Base-by-base conservation (phyloP, 1,140 invertebrate species). In the Nylanderia fulva region DNA sequence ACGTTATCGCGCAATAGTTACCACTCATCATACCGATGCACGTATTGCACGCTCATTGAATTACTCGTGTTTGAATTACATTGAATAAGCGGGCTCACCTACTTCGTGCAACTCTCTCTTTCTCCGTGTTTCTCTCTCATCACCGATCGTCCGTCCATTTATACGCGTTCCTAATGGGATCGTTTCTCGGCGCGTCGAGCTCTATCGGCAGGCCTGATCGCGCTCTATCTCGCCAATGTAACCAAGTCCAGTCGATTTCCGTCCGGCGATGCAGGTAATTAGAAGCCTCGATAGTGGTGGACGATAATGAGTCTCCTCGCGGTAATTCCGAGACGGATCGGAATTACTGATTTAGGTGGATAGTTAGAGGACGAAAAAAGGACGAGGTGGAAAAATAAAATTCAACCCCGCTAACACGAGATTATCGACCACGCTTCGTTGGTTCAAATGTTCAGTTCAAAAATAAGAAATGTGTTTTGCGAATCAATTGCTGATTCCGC, bases 61-160 rank as follows among this genome's bases (percentile, higher is more conserved):
- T 72, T 72, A 72, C 29, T 72, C 21, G 48, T 72, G 69, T 72
- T 72, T 72, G 69, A 74, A 58, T 74, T 56, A 58, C 29, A 54
- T 36, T 74, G 36, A 74, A 74, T 72, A 56, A 72, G n/a, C 52
- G 33, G 36, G 52, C 52, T 72, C 69, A 36, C 27, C 39, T 15
- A 15, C 21, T 39, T 18, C 66, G 15, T 9, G 13, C 18, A 13
- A 18, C 33, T 27, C 58, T 48, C 5, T 15, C 45, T 18, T 13
- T 48, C 45, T 18, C 13, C 13, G 3, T 18, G 13, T 48, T 18
- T 48, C 45, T 48, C 45, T 64, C 63, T 39, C 63, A 64, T 64
- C 8, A 7, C 33, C 15, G 33, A 21, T 64, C 61, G 21, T 13
- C 27, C 11, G 21, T 69, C 45, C 24, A 69, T 69, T 27, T 52